These are phyloP conservation scores for Pimpla rufipes DNA, from an alignment of 2,888 invertebrate species.

Conservation along the genomic window DNA sequence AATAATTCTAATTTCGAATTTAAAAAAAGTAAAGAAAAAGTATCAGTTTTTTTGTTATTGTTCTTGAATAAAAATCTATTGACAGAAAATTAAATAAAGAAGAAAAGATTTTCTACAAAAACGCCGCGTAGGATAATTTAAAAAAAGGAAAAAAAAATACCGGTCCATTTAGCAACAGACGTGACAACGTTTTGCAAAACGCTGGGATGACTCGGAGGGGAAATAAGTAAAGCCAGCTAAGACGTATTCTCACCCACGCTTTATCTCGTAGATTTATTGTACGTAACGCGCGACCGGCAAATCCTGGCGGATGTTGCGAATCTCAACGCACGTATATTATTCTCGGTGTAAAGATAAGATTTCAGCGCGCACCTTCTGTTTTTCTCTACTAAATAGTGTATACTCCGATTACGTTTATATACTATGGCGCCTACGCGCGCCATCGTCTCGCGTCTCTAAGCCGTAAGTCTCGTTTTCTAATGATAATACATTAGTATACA, in stretches of 20 bases:
- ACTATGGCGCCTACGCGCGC: constrained; percentile 43
- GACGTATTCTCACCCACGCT: constrained; percentile 13
- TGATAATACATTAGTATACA: constrained; percentile 61
- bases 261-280: constrained; percentile 57
- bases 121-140: too few relatives aligned
- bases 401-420: constrained; percentile 39
- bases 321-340: not conserved
- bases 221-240: constrained; percentile 9
- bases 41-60: too few relatives aligned
- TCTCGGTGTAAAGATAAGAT: constrained; percentile 44
- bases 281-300: constrained; percentile 27
- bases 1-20: too few relatives aligned
- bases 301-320: constrained; percentile 4
- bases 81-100: too few relatives aligned
- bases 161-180: too few relatives aligned
- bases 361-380: constrained; percentile 11
- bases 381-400: constrained; percentile 43
- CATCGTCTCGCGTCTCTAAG: constrained; percentile 30
- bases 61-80: too few relatives aligned
- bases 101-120: too few relatives aligned
- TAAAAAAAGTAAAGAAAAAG: too few relatives aligned
- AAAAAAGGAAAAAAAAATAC: too few relatives aligned
- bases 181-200: too few relatives aligned
- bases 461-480: constrained; percentile 35
- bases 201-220: not conserved